Conservation (phyloP, 2,113 vertebrate species). For the Trematomus loennbergii region DNA sequence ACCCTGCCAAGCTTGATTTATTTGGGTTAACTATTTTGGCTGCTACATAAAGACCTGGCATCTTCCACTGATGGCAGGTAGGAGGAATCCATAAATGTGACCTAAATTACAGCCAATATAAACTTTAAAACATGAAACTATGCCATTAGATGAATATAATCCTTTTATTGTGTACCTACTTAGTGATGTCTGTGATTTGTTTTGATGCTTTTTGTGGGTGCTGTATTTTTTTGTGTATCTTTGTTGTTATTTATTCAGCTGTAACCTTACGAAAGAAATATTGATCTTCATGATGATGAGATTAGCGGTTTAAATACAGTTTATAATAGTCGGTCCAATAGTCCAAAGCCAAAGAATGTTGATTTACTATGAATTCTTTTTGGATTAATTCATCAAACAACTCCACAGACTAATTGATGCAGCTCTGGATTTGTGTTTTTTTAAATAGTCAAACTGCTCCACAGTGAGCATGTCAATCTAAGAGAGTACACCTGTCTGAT, state of each 20-base stretch:
- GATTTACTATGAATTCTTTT: background rate
- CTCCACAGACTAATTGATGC: background rate
- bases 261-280: no score
- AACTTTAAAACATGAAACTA: constrained; percentile 45
- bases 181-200: no score
- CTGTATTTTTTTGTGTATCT: no score
- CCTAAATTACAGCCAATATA: background rate
- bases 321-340: background rate
- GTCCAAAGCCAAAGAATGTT: background rate
- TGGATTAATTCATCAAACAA: no score
- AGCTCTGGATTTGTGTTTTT: background rate
- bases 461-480: background rate
- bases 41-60: background rate
- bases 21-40: background rate
- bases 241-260: no score
- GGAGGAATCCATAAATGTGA: background rate
- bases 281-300: no score
- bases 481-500: background rate
- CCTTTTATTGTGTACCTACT: no score
- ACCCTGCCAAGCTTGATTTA: background rate
- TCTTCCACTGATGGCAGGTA: background rate
- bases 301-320: no score
- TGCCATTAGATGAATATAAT: no score
- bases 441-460: background rate
- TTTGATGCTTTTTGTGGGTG: no score